Conservation (phyloP, 2,113 vertebrate genomes). For the Tiliqua scincoides region DNA sequence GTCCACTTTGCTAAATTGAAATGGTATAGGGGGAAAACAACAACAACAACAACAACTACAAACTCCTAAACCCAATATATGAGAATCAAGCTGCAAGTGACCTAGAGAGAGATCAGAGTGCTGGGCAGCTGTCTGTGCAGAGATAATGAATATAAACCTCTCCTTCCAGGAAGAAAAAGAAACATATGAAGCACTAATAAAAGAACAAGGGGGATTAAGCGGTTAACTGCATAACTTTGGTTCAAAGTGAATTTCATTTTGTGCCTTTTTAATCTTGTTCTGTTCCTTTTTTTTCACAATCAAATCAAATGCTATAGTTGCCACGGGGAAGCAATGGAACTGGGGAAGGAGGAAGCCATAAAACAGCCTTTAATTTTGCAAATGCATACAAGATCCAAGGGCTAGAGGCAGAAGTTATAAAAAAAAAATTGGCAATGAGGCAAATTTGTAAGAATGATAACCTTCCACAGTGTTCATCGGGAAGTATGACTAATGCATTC, state of each 20-base stretch:
- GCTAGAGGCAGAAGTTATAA: constrained; percentile 14
- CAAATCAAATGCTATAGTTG: background rate
- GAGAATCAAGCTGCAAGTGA: constrained; percentile 29
- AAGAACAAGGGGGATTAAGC: constrained; percentile 35
- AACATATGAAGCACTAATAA: constrained; percentile 5
- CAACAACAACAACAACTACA: too few relatives aligned
- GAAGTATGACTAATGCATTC: background rate
- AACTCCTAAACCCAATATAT: too few relatives aligned
- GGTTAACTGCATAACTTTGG: constrained; percentile 7
- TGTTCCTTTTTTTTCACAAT: background rate
- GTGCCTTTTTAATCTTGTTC: constrained; percentile 30
- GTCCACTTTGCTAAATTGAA: constrained; percentile 19
- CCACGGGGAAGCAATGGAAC: constrained; percentile 16
- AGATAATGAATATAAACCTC: constrained; percentile 29
- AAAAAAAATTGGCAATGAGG: background rate
- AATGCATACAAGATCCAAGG: constrained; percentile 32
- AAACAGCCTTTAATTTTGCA: constrained; percentile 28
- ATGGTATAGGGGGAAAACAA: background rate
- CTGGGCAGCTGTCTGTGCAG: constrained; percentile 3
- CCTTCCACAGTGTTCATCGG: background rate
- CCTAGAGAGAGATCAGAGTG: constrained; percentile 41
- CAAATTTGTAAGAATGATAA: constrained; percentile 7
- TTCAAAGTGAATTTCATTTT: constrained; percentile 45
- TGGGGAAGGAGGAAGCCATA: constrained; percentile 6
- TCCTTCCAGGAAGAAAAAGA: constrained; percentile 19